These are phyloP conservation scores for Drosophila ambigua DNA, from an alignment of 1,140 invertebrate genomes.

Conservation along the genomic window DNA sequence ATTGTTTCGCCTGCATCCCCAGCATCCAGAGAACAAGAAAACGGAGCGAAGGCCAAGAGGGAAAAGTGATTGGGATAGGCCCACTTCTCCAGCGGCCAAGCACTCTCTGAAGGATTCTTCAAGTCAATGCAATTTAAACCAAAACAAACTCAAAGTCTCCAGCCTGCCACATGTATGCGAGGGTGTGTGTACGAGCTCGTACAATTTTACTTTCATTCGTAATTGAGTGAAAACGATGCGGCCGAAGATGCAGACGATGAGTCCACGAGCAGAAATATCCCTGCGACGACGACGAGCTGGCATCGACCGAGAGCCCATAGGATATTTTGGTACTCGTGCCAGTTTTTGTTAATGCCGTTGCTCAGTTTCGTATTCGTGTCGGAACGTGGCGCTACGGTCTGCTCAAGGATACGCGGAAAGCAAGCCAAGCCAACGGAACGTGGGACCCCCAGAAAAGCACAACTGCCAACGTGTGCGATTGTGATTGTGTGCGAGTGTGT, in stretches of 20 bases:
- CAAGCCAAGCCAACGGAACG: constrained; percentile 17
- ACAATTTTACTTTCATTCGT: constrained; percentile 77
- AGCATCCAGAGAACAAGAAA: neutral
- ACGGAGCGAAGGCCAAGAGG: constrained; percentile 22
- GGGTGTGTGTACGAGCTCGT: constrained; percentile 3
- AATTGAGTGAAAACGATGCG: constrained; percentile 74
- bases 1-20: too few species aligned
- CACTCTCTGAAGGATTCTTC: constrained; percentile 24
- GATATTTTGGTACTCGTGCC: constrained; percentile 69
- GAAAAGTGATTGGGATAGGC: constrained; percentile 76
- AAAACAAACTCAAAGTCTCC: constrained; percentile 78
- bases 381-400: constrained; percentile 82
- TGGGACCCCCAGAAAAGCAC: constrained; percentile 39
- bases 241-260: constrained; percentile 12
- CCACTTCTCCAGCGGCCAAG: constrained; percentile 56
- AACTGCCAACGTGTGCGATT: constrained; percentile 32
- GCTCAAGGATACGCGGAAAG: constrained; percentile 75
- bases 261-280: constrained; percentile 46
- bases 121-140: constrained; percentile 79
- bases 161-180: constrained; percentile 3
- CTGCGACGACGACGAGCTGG: constrained; percentile 27
- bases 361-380: constrained; percentile 84
- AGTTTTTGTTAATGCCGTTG: constrained; percentile 67
- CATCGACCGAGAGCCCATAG: constrained; percentile 61
- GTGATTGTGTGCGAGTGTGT: constrained; percentile 34